A percentile compares a stretch with the other conserved stretches of the same genome.
phyloP scores from a whole-genome alignment of 53 echinoderm and acorn worm genomes.

The Actinopyga echinites region DNA sequence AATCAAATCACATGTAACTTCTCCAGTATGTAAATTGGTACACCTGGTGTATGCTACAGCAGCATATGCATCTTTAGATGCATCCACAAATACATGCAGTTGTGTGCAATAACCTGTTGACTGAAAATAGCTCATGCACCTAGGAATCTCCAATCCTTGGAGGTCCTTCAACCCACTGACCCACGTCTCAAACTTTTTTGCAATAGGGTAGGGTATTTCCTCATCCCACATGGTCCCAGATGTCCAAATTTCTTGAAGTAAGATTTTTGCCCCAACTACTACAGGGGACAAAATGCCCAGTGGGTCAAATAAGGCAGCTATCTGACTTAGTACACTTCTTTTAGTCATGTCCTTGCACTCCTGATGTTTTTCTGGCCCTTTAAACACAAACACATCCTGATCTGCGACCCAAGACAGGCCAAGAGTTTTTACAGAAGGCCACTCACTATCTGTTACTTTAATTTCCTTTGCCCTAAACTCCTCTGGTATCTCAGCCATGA shows the following conservation, averaged over 20 bases:
- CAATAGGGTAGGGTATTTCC: neutral
- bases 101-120: neutral
- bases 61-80: conserved; percentile 32
- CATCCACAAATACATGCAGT: neutral
- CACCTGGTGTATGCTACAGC: conserved; percentile 11
- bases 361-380: conserved; percentile 68
- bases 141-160: neutral
- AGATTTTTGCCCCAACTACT: neutral
- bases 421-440: conserved; percentile 59
- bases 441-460: conserved; percentile 48
- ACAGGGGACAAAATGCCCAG: conserved; percentile 13
- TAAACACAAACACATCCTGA: conserved; percentile 43
- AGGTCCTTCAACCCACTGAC: neutral
- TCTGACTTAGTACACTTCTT: neutral
- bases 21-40: neutral
- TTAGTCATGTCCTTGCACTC: neutral
- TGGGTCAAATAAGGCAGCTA: conserved; percentile 26
- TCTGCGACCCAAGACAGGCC: conserved; percentile 74
- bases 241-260: conserved; percentile 7
- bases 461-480: conserved; percentile 60
- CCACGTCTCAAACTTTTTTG: neutral
- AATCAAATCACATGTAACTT: neutral
- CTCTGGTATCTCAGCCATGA: conserved; percentile 49
- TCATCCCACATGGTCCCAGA: neutral
- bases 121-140: neutral